Base-by-base conservation (phyloP, 2,113 vertebrate species). In the Cyrtonyx montezumae region DNA sequence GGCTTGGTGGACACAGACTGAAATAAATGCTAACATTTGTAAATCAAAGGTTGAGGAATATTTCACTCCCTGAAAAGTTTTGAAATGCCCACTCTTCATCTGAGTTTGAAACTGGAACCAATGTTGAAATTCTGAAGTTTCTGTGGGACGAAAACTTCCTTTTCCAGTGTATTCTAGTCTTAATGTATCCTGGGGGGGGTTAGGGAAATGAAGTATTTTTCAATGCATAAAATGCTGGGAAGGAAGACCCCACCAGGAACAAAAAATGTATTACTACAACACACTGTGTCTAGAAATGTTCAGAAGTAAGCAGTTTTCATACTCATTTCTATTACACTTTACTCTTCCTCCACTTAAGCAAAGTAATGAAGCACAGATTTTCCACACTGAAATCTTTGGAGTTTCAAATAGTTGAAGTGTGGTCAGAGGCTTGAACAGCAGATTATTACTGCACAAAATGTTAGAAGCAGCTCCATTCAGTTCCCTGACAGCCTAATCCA, bases 291-390 rank as follows among this genome's bases (percentile, higher is more conserved):
- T 94, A 75, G 62, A 95, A 91, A 82, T 82, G 36, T 79, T 92
- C 70, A 94, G 69, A 94, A 87, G 45, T 62, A 95, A 91, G 89
- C 81, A 91, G 25, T 74, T 95, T 92, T 94, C 49, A 18, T 77
- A 79, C 21, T 79, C 8, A 68, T 79, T 94, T 89, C 91, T 95
- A 66, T 65, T 69, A 76, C 10, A 87, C 8, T 25, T 62, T 87
- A 87, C 76, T 21, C 45, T 79, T 81, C 45, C 36, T 87, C 23
- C 11, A 13, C 62, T 84, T 67, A 93, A 86, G 45, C 7, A 90
- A 11, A 2, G 23, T 88, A 93, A 92, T 66, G 90, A 91, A 88
- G 90, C 56, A 90, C 83, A 95, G 88, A 76, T 32, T 79, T 91
- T 92, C 78, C 62, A 76, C 69, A 62, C 10, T 63, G 78, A 69